A percentile compares a stretch with the other conserved stretches of the same genome.
Conservation (phyloP, 2,113 vertebrate species). For the Sapajus apella region DNA sequence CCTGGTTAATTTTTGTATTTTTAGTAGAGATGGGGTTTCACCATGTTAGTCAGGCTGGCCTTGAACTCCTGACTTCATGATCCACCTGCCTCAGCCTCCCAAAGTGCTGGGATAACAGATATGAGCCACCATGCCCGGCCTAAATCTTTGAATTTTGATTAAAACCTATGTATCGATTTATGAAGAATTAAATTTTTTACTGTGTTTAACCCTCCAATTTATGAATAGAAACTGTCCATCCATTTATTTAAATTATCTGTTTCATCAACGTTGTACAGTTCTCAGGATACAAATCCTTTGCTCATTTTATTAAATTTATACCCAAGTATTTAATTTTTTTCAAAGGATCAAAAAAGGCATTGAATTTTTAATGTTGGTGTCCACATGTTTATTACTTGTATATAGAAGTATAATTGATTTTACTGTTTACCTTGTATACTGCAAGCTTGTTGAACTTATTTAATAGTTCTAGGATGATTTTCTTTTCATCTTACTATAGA, state of each 20-base stretch:
- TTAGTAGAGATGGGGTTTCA: too few relatives aligned
- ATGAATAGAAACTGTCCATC: neutral
- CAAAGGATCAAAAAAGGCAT: neutral
- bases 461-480: neutral
- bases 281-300: neutral
- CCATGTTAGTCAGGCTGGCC: too few relatives aligned
- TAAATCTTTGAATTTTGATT: too few relatives aligned
- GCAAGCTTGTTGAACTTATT: neutral
- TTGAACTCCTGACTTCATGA: too few relatives aligned
- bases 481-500: neutral
- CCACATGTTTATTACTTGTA: neutral
- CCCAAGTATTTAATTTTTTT: neutral
- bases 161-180: neutral
- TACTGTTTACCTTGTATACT: neutral
- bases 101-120: too few relatives aligned
- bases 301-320: neutral
- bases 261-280: neutral
- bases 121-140: too few relatives aligned
- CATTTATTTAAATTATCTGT: neutral
- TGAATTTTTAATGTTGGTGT: neutral
- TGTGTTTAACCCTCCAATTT: neutral
- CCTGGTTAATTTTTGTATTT: too few relatives aligned
- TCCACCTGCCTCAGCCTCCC: too few relatives aligned
- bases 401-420: neutral
- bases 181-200: neutral